These are phyloP conservation scores for cattle (Bos taurus) DNA, from an alignment of 2,113 vertebrate genomes.

Conservation along the genomic window ARS-UCD2.0 NC_037337.1:92213001-92213500, in stretches of 20 bases:
- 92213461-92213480: neutral
- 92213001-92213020: neutral
- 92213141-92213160: neutral
- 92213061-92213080: neutral
- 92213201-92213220: neutral
- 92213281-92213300: neutral
- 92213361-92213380: neutral
- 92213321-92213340: neutral
- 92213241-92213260: neutral
- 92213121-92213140: neutral
- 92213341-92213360: neutral
- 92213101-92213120: neutral
- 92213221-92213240: neutral
- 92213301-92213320: neutral
- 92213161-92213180: neutral
- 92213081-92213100: neutral
- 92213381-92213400: neutral
- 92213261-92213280: neutral
- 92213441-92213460: neutral
- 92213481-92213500: neutral
- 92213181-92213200: neutral
- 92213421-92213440: neutral
- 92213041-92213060: neutral
- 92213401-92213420: neutral
- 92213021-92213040: neutral